Conservation (phyloP, 2,797 vertebrate genomes). For the Onychomys leucogaster region DNA sequence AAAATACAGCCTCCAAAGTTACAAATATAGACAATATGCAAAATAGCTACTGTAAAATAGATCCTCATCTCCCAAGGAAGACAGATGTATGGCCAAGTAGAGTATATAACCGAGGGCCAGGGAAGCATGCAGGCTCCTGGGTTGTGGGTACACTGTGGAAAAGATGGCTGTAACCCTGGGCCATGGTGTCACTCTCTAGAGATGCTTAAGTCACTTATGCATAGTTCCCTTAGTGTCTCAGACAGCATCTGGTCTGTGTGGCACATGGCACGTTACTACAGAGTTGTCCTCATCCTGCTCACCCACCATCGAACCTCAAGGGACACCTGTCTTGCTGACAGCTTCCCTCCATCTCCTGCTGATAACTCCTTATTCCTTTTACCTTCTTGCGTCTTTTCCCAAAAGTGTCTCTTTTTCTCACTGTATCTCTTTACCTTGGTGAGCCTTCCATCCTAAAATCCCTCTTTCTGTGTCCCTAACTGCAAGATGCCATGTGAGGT, state of each 20-base stretch:
- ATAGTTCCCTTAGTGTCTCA: not conserved
- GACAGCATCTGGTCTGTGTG: conserved; percentile 37
- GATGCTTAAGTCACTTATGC: not conserved
- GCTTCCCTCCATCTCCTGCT: not conserved
- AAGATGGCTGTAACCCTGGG: not conserved
- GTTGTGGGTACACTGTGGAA: not conserved
- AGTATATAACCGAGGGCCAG: rapidly evolving
- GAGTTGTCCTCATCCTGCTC: not conserved
- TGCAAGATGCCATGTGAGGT: not conserved
- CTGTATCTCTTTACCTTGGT: not conserved
- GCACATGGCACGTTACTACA: not conserved
- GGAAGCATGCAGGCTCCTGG: not conserved
- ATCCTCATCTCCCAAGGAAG: not conserved
- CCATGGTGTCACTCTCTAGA: not conserved
- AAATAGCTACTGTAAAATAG: not conserved
- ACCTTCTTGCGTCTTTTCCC: not conserved
- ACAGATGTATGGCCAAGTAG: not conserved
- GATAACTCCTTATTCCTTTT: not conserved
- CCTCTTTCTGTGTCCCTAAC: not conserved
- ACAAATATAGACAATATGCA: not conserved
- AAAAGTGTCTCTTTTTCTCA: not conserved
- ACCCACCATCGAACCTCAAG: not conserved
- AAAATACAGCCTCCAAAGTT: not conserved
- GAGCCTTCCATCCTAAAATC: not conserved
- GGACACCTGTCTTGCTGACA: not conserved